Base-by-base conservation (phyloP, 2,113 vertebrate genomes). In the Bambusicola thoracicus region DNA sequence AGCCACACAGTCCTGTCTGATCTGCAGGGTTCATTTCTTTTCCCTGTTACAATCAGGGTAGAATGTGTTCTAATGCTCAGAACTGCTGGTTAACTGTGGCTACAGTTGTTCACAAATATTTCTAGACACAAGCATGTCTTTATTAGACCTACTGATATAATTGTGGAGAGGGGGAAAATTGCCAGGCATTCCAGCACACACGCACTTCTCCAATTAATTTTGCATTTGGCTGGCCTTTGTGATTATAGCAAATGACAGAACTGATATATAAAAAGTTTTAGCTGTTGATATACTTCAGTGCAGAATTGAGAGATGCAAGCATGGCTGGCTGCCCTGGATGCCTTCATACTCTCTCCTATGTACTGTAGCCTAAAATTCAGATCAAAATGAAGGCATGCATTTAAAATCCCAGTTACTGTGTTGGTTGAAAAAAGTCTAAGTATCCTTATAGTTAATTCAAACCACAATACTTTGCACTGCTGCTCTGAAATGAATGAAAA, bases 201-300 rank as follows among this genome's bases (percentile, higher is more conserved):
- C 40, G 63, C 32, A 48, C 72, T 91, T 88, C 79, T 92, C 38
- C 72, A 91, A 61, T 92, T 89, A 91, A 81, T 92, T 93, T 94
- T 82, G 49, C 70, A 38, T 96, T 73, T 81, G 67, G 24, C 59
- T 85, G 55, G 25, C 32, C 63, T 83, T 87, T 88, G 67, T 24
- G 63, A 25, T 90, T 95, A 59, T 61, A 89, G 44, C 32, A 91
- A 89, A 41, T 82, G 24, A 51, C 46, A 81, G 38, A 59, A 46
- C 17, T 56, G 75, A 68, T 72, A 49, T 58, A 77, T 81, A 44
- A 29, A 13, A 85, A 69, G 30, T 74, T 81, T 68, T 78, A 78
- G 32, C 40, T 78, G 40, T 85, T 78, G 61, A 77, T 77, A 70
- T 16, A 63, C 36, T 82, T 89, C 73, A 55, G 16, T 41, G 34